phyloP scores from a whole-genome alignment of 2,888 invertebrate species.

The Heliconius hortense region DNA sequence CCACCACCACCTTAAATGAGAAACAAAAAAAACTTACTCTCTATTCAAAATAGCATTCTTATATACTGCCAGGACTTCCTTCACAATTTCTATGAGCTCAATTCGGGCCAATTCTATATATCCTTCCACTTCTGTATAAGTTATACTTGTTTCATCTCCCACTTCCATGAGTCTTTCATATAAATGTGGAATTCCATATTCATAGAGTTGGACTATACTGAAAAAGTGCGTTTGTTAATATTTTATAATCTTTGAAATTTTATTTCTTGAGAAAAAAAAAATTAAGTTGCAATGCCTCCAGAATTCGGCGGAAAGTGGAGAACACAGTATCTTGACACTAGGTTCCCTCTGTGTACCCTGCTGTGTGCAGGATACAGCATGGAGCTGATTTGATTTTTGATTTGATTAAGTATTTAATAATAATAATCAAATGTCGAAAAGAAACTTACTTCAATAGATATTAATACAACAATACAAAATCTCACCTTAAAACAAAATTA shows the following conservation, averaged over 20 bases:
- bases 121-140: constrained; percentile 65
- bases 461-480: neutral
- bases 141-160: constrained; percentile 63
- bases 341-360: no score
- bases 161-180: constrained; percentile 83
- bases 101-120: constrained; percentile 74
- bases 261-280: neutral
- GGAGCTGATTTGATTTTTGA: no score
- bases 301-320: no score
- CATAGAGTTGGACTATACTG: constrained; percentile 90
- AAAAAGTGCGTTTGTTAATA: constrained; percentile 46
- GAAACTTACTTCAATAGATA: neutral
- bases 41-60: constrained; percentile 68
- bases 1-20: no score
- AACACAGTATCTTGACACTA: no score
- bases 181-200: constrained; percentile 86
- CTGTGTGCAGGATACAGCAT: no score
- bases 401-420: neutral
- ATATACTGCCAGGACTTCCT: constrained; percentile 68
- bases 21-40: constrained; percentile 58
- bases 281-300: no score
- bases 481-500: constrained; percentile 82
- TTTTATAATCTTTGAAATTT: neutral
- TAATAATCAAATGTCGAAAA: neutral
- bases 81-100: constrained; percentile 70